Conservation (phyloP, 2,113 vertebrate species). For the Chitala chitala region DNA sequence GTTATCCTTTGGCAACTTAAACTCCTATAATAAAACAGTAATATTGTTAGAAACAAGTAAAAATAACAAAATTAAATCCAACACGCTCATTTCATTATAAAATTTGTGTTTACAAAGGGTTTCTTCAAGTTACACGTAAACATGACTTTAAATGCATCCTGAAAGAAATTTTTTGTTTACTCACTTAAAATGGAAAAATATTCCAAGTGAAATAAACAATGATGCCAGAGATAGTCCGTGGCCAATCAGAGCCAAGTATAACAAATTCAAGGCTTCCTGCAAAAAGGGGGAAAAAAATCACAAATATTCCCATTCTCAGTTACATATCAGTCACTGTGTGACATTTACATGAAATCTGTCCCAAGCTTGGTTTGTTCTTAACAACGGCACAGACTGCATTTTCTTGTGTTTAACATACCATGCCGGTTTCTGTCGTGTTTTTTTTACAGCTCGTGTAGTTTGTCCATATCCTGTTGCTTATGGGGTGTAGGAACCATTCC, state of each 20-base stretch:
- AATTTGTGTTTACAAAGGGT: neutral
- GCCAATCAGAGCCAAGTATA: conserved; percentile 93
- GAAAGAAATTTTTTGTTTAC: conserved; percentile 43
- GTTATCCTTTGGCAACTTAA: conserved; percentile 97
- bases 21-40: conserved; percentile 67
- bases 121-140: neutral
- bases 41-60: neutral
- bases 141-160: neutral
- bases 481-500: conserved; percentile 87
- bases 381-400: neutral
- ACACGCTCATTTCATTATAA: neutral
- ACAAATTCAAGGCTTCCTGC: conserved; percentile 89
- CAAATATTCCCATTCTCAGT: conserved; percentile 11
- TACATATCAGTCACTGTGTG: conserved; percentile 17
- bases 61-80: neutral
- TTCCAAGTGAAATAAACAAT: conserved; percentile 84
- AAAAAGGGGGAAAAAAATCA: no score
- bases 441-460: conserved; percentile 86
- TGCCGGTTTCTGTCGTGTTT: conserved; percentile 70
- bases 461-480: conserved; percentile 90
- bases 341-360: no score
- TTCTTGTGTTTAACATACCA: conserved; percentile 59
- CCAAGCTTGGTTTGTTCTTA: no score
- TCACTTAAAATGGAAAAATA: conserved; percentile 98
- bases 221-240: conserved; percentile 87